These are phyloP conservation scores for Forficula auricularia DNA, from an alignment of 1,140 invertebrate genomes.

Conservation along the genomic window DNA sequence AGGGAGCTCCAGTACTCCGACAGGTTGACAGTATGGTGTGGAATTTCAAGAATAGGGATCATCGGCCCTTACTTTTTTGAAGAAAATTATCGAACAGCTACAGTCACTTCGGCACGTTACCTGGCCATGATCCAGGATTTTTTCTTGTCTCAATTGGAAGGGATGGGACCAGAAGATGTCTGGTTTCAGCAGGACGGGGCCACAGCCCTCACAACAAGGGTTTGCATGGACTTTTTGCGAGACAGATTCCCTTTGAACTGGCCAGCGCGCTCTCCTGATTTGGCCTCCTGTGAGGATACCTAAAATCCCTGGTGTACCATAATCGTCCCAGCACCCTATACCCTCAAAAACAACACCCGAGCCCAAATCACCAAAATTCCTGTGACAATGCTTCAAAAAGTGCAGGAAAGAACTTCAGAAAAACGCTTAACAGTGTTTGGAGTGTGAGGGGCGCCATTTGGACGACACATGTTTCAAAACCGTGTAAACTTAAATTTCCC, in stretches of 20 bases:
- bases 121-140: neutral
- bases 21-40: neutral
- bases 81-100: neutral
- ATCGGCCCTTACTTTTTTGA: constrained; percentile 3
- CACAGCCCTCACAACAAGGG: constrained; percentile 1
- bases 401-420: too few relatives aligned
- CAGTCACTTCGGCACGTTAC: neutral
- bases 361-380: too few relatives aligned
- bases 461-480: too few relatives aligned
- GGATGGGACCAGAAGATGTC: neutral
- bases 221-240: constrained; percentile 1
- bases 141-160: neutral
- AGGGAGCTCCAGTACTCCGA: neutral
- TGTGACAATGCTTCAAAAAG: too few relatives aligned
- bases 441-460: too few relatives aligned
- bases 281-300: constrained; percentile 17
- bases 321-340: too few relatives aligned
- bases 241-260: constrained; percentile 8
- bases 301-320: constrained; percentile 13
- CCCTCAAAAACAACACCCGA: too few relatives aligned
- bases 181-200: constrained; percentile 8
- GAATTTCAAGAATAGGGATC: neutral
- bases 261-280: constrained; percentile 15
- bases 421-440: too few relatives aligned
- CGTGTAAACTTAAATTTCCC: too few relatives aligned